phyloP scores from a whole-genome alignment of 2,888 invertebrate genomes.

The Microctonus aethiopoides region DNA sequence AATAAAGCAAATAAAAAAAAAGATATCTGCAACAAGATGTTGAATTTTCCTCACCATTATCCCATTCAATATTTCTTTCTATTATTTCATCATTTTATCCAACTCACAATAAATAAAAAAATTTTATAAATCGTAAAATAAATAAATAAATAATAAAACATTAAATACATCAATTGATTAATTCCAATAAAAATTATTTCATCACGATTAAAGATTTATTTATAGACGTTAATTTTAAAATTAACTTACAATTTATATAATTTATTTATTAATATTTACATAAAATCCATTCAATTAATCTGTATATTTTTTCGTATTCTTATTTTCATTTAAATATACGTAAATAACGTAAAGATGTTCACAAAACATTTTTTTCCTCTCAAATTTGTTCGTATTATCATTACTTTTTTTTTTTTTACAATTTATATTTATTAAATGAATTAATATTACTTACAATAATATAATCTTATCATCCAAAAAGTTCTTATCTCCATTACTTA shows the following conservation, averaged over 20 bases:
- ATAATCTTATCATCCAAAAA: not conserved
- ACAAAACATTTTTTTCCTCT: not conserved
- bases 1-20: not conserved
- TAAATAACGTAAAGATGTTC: not conserved
- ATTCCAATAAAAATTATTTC: not conserved
- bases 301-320: too few relatives aligned
- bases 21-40: not conserved
- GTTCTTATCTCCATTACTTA: not conserved
- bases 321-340: constrained; percentile 27
- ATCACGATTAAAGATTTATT: constrained; percentile 49
- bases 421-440: not conserved
- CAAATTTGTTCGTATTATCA: not conserved
- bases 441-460: not conserved
- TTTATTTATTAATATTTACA: constrained; percentile 47
- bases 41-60: not conserved
- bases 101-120: not conserved
- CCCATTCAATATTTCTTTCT: not conserved
- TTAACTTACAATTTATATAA: not conserved
- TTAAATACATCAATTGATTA: too few relatives aligned
- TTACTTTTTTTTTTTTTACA: not conserved
- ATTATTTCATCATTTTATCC: not conserved
- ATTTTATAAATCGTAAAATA: not conserved
- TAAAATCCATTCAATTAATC: constrained; percentile 45
- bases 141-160: too few relatives aligned
- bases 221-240: constrained; percentile 26